Evolutionary conservation across 2,797 vertebrate species (phyloP).

Genomic region (Loris lydekkerianus): DNA sequence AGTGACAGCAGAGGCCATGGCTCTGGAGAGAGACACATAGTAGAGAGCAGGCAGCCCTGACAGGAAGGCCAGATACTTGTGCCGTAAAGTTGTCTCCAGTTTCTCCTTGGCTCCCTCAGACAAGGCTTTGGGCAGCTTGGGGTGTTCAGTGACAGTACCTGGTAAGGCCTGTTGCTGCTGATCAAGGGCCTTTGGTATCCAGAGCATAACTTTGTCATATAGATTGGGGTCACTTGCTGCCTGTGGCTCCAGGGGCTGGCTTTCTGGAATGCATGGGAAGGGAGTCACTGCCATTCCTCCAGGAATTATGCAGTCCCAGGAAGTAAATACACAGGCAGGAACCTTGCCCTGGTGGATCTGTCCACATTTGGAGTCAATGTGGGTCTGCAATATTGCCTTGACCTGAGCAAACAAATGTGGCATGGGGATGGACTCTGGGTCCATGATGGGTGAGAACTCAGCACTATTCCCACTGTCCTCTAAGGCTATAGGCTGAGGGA

Average conservation of each 20-base stretch:
- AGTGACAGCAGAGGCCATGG: not conserved
- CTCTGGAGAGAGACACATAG: conserved; percentile 44
- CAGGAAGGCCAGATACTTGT: conserved; percentile 78
- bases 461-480: not conserved
- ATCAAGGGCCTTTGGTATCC: not conserved
- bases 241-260: not conserved
- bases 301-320: conserved; percentile 20
- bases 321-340: conserved; percentile 39
- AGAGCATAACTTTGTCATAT: not conserved
- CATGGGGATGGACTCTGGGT: not conserved
- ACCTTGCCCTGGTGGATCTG: conserved; percentile 70
- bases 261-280: not conserved
- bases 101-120: conserved; percentile 53
- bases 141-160: not conserved
- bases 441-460: not conserved
- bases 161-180: not conserved
- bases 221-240: not conserved
- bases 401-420: conserved; percentile 45
- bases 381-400: conserved; percentile 47
- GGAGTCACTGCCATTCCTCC: not conserved
- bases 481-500: not conserved
- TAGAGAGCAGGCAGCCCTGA: conserved; percentile 77
- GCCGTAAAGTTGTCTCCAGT: conserved; percentile 65
- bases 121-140: not conserved
- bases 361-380: conserved; percentile 64